Evolutionary conservation across 92 coral and sea anemone genomes (phyloP), one percentile per base, ranked within the genome.

Genomic region (Bergia puertoricense): DNA sequence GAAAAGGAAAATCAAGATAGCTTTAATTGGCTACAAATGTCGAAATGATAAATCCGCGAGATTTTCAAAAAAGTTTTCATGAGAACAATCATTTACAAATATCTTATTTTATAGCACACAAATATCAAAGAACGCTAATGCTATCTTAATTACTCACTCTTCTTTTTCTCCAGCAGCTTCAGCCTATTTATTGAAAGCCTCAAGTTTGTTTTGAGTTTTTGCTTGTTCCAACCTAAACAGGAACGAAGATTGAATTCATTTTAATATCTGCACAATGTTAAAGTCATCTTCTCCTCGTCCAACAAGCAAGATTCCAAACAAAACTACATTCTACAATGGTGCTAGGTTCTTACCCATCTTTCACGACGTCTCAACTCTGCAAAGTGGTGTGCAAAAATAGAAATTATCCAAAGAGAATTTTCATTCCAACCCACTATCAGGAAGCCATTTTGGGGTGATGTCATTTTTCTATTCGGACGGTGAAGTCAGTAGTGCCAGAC

Each of bases 131-230:
- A 51, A 51, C 57, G 10, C 57, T 1, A 8, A 46, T 46, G 0
- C 7, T 46, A 46, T 5, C 5, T 46, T 1, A 46, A 2, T 51
- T 9, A 91, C 99, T 90, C 46, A 97, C 99, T 97, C 85, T 97
- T 97, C 88, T 97, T 97, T 86, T 97, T 97, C 90, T 97, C 99
- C 92, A 97, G 86, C 4, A 97, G 91, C 83, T 97, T 97, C 1
- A 97, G 93, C 77, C 99, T 88, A 93, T 97, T 97, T 76, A 97
- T 97, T 78, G 96, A 92, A 91, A 97, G 86, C 89, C 89, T 95
- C 71, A 97, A 92, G 85, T 97, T 97, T 78, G 94, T 94, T 93
- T 96, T 96, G 8, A 97, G 92, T 91, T 97, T 97, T 86, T 95
- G 96, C 92, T 96, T 94, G 91, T 77, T 90, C 91, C 94, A 97